Conservation (phyloP, 2,113 vertebrate genomes). For the Bos taurus region DNA sequence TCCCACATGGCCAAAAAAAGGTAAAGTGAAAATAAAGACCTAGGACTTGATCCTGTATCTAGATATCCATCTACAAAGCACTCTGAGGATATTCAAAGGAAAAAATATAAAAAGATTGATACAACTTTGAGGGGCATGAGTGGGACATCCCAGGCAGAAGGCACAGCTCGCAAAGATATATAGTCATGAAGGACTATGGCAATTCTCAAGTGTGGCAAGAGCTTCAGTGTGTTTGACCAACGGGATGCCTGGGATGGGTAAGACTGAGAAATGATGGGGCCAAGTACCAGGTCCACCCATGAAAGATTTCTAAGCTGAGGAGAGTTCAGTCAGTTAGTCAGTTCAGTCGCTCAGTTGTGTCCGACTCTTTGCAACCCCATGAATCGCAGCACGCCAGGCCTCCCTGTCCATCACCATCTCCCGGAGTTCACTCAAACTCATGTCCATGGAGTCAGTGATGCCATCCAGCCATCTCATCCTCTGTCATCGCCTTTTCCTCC, state of each 20-base stretch:
- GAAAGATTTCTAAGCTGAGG: not conserved
- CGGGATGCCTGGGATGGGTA: not conserved
- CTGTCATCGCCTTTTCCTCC: too few species aligned
- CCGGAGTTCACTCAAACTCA: too few species aligned
- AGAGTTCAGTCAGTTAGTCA: not conserved
- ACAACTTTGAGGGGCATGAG: not conserved
- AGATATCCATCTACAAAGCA: not conserved
- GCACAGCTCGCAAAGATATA: not conserved
- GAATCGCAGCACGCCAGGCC: too few species aligned
- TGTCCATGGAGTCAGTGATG: too few species aligned
- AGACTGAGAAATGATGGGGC: not conserved
- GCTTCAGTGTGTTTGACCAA: not conserved
- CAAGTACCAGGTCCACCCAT: not conserved
- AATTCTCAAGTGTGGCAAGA: not conserved
- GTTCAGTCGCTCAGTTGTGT: too few species aligned
- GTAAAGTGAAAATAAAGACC: not conserved
- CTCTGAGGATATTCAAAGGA: not conserved
- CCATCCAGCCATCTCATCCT: too few species aligned
- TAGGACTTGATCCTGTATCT: not conserved
- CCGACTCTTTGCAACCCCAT: too few species aligned
- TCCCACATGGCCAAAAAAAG: not conserved
- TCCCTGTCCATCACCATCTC: too few species aligned
- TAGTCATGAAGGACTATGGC: not conserved
- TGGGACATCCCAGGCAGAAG: not conserved
- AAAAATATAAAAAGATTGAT: not conserved